Evolutionary conservation across 2,113 vertebrate genomes (phyloP), one percentile per base, ranked within the genome.

Genomic region (Aptenodytes forsteri): DNA sequence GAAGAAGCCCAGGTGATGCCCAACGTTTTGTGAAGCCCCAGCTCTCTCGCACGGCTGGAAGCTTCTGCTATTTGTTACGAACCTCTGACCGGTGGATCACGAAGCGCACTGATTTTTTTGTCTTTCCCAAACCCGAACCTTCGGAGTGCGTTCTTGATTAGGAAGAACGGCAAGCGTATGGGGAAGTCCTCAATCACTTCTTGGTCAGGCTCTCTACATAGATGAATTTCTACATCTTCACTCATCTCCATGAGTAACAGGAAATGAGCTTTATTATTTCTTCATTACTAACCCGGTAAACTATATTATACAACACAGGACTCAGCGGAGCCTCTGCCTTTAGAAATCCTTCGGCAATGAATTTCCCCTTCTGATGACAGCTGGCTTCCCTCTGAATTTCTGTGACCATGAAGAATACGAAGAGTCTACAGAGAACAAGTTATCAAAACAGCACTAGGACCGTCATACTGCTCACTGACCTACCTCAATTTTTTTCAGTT

Each of bases 211-310:
- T 87, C 8, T 62, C 69, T 17, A 15, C 47, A 42, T 1, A 30
- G 40, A 64, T 36, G 20, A 32, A 75, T 88, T 93, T 89, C 89
- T 85, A 40, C 27, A 58, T 61, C 83, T 84, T 79, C 72, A 58
- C 52, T 87, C 86, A 61, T 30, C 42, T 54, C 54, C 9, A 1
- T 34, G 73, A 93, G 40, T 81, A 83, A 89, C 83, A 95, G 96
- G 93, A 96, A 96, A 58, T 72, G 34, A 91, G 26, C 80, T 61
- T 56, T 67, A 19, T 30, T 71, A 61, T 89, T 93, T 96, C 94
- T 52, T 71, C 83, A 10, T 16, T 13, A 1, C 64, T 65, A 55
- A 42, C 52, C 19, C 83, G 7, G 19, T 25, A 47, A 73, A 8
- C 32, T 34, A 4, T 18, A 1, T 44, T 44, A 44, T 16, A 88